Evolutionary conservation across 1,140 invertebrate genomes (phyloP), one percentile per base, ranked within the genome.

Genomic region (Choristoneura fumiferana): DNA sequence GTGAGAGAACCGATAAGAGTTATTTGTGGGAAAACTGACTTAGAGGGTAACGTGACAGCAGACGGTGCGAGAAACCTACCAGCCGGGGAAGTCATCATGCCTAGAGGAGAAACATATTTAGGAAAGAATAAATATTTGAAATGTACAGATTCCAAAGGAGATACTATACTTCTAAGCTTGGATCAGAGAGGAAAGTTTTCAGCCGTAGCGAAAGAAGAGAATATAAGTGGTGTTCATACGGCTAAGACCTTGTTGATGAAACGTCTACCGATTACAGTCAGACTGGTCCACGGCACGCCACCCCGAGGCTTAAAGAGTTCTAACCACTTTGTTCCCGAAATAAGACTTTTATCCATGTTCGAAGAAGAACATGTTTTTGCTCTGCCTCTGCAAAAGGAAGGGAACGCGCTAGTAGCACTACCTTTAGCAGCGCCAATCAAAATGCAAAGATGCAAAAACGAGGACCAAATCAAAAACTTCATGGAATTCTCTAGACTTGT

Each of bases 101-200:
- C 95, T 0, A 92, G 92, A 40, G 93, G 94, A 1, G 95, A 96
- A 73, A 90, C 94, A 0, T 89, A 90, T 18, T 81, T 94, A 55
- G 93, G 92, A 39, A 91, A 94, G 70, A 93, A 92, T 63, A 93
- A 95, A 73, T 96, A 96, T 85, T 91, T 98, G 17, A 94, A 96
- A 57, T 98, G 97, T 89, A 91, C 94, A 0, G 96, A 98, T 80
- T 92, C 92, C 8, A 95, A 94, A 75, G 96, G 96, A 15, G 95
- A 97, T 73, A 95, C 92, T 70, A 91, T 98, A 1, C 93, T 96
- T 68, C 87, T 98, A 54, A 93, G 93, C 43, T 91, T 96, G 76
- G 96, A 98, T 65, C 95, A 96, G 79, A 93, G 95, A 74, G 96
- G 95, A 5, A 94, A 95, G 71, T 98, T 98, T 88, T 98, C 96